Conservation (phyloP, 1,140 invertebrate genomes). For the Centruroides sculpturatus region DNA sequence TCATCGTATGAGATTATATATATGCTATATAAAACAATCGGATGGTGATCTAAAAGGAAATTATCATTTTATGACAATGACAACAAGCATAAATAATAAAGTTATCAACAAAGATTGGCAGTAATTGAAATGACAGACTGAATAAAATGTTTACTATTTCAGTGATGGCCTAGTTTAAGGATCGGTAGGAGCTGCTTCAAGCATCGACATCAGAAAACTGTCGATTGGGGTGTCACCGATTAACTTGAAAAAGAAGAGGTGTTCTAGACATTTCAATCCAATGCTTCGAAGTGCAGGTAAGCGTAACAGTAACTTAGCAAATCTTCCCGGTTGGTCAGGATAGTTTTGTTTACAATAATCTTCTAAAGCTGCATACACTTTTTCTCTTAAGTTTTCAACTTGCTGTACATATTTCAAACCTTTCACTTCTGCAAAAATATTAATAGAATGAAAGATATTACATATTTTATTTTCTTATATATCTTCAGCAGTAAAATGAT, state of each 20-base stretch:
- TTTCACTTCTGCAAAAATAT: constrained; percentile 55
- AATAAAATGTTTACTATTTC: too few relatives aligned
- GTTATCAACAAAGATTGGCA: too few relatives aligned
- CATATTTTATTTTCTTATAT: too few relatives aligned
- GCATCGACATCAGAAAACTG: constrained; percentile 40
- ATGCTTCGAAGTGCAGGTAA: constrained; percentile 88
- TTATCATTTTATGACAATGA: too few relatives aligned
- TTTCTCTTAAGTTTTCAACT: constrained; percentile 78
- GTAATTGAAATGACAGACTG: too few relatives aligned
- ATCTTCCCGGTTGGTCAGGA: constrained; percentile 80
- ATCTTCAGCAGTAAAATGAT: too few relatives aligned
- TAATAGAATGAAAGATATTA: too few relatives aligned
- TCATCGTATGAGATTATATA: too few relatives aligned
- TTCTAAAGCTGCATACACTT: constrained; percentile 84
- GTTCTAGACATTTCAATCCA: constrained; percentile 87
- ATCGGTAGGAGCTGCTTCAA: constrained; percentile 37
- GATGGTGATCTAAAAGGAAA: too few relatives aligned
- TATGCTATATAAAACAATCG: too few relatives aligned
- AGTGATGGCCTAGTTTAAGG: not conserved
- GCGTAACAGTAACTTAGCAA: constrained; percentile 82
- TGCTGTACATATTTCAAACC: constrained; percentile 64
- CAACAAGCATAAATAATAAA: too few relatives aligned
- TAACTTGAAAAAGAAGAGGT: constrained; percentile 87
- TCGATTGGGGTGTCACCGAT: constrained; percentile 41
- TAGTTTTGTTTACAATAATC: constrained; percentile 79